Evolutionary conservation across 2,888 invertebrate genomes (phyloP), one percentile per base, ranked within the genome.

Genomic region (Pycnomerus fuliginosus): DNA sequence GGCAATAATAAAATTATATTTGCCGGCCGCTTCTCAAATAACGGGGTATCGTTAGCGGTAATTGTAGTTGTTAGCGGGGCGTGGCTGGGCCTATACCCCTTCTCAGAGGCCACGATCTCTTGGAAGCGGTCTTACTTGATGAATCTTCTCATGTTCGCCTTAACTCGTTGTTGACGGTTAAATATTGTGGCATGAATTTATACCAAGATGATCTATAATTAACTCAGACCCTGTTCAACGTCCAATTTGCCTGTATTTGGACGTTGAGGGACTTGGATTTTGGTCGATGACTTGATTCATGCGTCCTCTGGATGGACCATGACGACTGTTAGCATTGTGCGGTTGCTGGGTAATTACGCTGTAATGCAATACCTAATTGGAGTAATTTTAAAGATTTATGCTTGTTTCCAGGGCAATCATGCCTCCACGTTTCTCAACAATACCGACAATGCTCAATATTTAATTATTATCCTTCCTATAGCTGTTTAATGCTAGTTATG

Each of bases 31-130:
- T 56, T 55, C 58, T 60, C 58, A 64, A 63, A 64, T 64, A 62
- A 60, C 62, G 58, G n/a, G 62, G 63, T 64, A 64, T 65, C 61
- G 62, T 62, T 60, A 57, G 56, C 58, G 42, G 60, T 64, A 65
- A 65, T 65, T 64, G 64, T 61, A 61, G 65, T 65, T 60, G 62
- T 65, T 65, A 65, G 61, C 61, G 58, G 55, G 65, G 65, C 65
- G 65, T 61, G 61, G 59, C 49, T 34, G 45, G 51, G 52, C 51
- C 56, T 47, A 52, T 55, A 44, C 52, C 44, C 48, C 53, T 51
- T 52, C 34, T 52, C 31, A 42, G 31, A 35, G 37, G 17, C 27
- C 46, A 36, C 39, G 17, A 54, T 53, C 36, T 38, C 46, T 34
- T 23, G 37, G 17, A 38, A 56, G 56, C 56, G 52, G 56, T 24